Base-by-base conservation (phyloP, 2,797 vertebrate species). In the Channa striata region DNA sequence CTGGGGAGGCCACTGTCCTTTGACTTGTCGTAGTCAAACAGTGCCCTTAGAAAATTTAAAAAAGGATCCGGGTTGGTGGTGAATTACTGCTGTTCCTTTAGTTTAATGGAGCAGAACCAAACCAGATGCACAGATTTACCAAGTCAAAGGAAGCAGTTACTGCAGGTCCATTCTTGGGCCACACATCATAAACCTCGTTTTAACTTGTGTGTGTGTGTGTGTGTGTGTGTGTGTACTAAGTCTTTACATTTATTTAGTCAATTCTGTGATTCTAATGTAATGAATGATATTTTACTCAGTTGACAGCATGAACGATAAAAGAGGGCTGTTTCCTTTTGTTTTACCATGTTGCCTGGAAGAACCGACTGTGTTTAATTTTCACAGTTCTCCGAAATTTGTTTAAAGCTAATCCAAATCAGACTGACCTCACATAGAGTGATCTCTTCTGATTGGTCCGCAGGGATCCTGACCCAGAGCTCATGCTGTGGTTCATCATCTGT, bases 401-500 rank as follows among this genome's bases (percentile, higher is more conserved):
- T 52, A 12, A 3, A 36, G 11, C 61, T 34, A 70, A 46, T 20
- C 23, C 23, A 57, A 66, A 74, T 48, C 34, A 62, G 51, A 72
- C 94, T 78, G 91, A 98, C 97, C 97, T 97, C 90, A 99, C 97
- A 47, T 99, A 98, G 81, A 99, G 96, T 3, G 97, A 97, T 54
- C 97, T 96, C 89, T 99, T 99, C 82, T 97, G 97, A 94, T 98
- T 99, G 89, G 97, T 99, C 90, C 95, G 93, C 86, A 99, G 95
- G 60, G 97, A 98, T 72, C 97, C 97, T 0, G 97, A 99, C 74
- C 97, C 97, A 67, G 97, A 98, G 93, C 97, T 99, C 97, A 98
- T 97, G 93, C 97, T 98, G 96, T 99, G 96, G 93, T 98, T 99
- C 97, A 99, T 98, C 97, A 99, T 98, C 95, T 99, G 97, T 87